phyloP scores from a whole-genome alignment of 2,888 invertebrate species.

The Dicycla oo region DNA sequence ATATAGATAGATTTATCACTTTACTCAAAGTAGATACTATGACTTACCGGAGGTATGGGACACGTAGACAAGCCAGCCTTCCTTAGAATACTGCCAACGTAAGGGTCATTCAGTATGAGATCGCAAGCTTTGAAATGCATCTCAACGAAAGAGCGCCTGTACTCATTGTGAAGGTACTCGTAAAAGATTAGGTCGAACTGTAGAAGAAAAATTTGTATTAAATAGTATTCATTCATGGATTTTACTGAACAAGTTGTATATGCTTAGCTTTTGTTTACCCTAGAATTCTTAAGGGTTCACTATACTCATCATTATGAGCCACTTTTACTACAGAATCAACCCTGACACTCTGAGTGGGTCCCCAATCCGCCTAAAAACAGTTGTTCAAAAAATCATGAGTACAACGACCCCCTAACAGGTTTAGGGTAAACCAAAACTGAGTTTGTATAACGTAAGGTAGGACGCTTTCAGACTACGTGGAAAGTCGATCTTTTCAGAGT shows the following conservation, averaged over 20 bases:
- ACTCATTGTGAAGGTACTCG: conserved; percentile 70
- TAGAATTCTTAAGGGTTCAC: background rate
- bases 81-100: conserved; percentile 48
- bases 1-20: background rate
- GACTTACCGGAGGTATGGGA: conserved; percentile 45
- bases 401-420: background rate
- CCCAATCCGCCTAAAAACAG: background rate
- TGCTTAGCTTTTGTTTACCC: background rate
- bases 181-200: conserved; percentile 63
- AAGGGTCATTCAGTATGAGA: conserved; percentile 61
- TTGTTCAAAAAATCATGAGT: background rate
- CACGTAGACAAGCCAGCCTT: conserved; percentile 38
- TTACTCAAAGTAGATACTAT: background rate
- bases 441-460: background rate
- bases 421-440: background rate
- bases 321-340: background rate
- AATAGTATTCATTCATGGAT: too few relatives aligned
- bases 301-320: background rate
- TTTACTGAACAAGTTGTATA: too few relatives aligned
- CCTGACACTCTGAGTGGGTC: background rate
- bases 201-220: background rate
- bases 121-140: conserved; percentile 68
- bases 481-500: background rate
- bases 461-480: too few relatives aligned
- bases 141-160: conserved; percentile 68